Conservation (phyloP, 2,888 invertebrate species). For the Eupeodes latifasciatus region DNA sequence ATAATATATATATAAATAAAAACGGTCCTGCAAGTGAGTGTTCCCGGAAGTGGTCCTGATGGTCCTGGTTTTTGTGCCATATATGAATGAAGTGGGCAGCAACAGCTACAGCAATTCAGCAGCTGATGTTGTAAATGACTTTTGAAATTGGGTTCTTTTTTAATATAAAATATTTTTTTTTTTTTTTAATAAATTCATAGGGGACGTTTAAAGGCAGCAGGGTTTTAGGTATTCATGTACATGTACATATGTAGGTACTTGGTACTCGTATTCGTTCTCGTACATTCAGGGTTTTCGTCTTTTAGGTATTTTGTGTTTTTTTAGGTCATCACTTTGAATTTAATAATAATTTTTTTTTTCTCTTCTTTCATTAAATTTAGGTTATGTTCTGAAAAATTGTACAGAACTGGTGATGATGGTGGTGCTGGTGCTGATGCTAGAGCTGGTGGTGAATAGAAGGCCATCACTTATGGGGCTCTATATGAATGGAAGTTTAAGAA, state of each 20-base stretch:
- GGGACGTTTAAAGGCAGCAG: conserved; percentile 44
- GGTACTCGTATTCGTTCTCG: no score
- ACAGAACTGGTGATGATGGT: conserved; percentile 33
- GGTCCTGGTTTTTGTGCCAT: conserved; percentile 53
- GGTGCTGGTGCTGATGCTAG: no score
- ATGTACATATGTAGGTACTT: background rate
- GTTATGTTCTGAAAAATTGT: conserved; percentile 49
- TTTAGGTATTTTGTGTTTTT: background rate
- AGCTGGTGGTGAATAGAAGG: background rate
- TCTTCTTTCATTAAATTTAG: conserved; percentile 30
- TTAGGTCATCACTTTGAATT: conserved; percentile 28
- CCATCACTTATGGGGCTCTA: conserved; percentile 37
- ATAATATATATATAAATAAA: background rate
- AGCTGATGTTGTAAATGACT: conserved; percentile 64
- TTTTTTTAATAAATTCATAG: conserved; percentile 26
- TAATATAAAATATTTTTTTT: conserved; percentile 18
- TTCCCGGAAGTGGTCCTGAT: conserved; percentile 33
- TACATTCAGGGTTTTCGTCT: conserved; percentile 4
- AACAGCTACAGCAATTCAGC: background rate
- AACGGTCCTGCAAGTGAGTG: conserved; percentile 31
- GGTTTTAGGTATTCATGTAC: background rate
- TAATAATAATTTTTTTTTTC: background rate
- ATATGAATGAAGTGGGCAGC: conserved; percentile 64
- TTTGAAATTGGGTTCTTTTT: conserved; percentile 25
- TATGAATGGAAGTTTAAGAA: conserved; percentile 55